Evolutionary conservation across 2,888 invertebrate species (phyloP), one percentile per base, ranked within the genome.

Genomic region (Cantharis nigra): DNA sequence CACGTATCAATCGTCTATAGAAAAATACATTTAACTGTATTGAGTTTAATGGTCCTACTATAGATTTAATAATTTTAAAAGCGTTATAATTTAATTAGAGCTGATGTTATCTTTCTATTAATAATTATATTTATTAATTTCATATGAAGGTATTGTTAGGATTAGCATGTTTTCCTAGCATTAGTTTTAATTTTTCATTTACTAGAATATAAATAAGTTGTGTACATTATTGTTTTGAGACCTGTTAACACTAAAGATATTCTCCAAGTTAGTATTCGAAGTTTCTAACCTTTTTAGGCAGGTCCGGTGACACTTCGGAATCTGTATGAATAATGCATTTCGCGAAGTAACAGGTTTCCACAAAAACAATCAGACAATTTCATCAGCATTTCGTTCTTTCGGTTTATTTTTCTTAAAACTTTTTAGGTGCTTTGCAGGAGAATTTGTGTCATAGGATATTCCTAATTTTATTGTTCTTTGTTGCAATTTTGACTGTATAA

Each of bases 271-370:
- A 26, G 70, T 71, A 67, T 67, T 71, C 49, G 65, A 74, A 78
- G 69, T 81, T 81, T 80, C 80, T 79, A 81, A 81, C 80, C 80
- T 80, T 70, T 72, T 78, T 78, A 78, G 80, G 77, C 77, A 78
- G 76, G 81, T 80, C 80, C 81, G 75, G 80, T 80, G 82, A 81
- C 81, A 80, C 77, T 73, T 78, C 76, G 77, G 69, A 77, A 79
- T 75, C 74, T 67, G 65, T 72, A 82, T 82, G 82, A 82, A 82
- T 82, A 81, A 82, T 82, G 79, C 81, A 83, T 79, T 72, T 69
- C 73, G 71, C 30, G 64, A 77, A 81, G 81, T 83, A 82, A 83
- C 82, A 83, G 81, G 81, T 83, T 80, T 77, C 78, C 80, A 69
- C 80, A 78, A 80, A 80, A 79, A 82, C 80, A 79, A 79, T 81